A percentile compares a stretch with the other conserved stretches of the same genome.
phyloP scores from a whole-genome alignment of 2,113 vertebrate species.

The Zosterops borbonicus region DNA sequence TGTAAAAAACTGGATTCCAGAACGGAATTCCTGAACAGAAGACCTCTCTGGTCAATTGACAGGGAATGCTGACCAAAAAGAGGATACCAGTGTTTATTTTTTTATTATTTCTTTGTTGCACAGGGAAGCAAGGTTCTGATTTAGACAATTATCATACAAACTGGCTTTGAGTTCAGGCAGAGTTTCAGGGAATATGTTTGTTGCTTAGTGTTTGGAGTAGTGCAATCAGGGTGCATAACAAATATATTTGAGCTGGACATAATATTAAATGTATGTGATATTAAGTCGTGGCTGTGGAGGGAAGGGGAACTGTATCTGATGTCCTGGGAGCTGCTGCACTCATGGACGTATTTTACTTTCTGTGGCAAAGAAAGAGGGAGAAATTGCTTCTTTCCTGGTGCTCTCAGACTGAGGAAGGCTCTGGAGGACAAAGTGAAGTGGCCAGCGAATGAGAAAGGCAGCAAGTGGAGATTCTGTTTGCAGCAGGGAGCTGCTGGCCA shows the following conservation, averaged over 20 bases:
- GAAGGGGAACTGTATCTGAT: background rate
- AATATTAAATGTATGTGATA: too few species aligned
- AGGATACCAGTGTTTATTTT: background rate
- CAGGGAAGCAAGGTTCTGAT: background rate
- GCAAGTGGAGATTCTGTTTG: background rate
- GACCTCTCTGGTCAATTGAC: background rate
- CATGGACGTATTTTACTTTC: background rate
- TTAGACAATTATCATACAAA: background rate
- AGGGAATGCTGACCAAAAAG: background rate
- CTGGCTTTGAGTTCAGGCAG: background rate
- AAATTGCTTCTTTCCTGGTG: background rate
- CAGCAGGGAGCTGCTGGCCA: background rate
- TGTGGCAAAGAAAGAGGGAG: background rate
- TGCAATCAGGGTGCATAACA: background rate
- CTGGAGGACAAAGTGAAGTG: background rate
- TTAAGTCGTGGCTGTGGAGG: background rate
- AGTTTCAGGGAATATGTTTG: background rate
- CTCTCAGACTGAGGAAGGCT: background rate
- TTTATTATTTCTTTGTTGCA: background rate
- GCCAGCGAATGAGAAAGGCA: background rate
- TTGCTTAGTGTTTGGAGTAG: background rate
- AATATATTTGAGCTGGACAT: background rate
- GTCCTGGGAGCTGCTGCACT: background rate
- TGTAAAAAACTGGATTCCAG: background rate
- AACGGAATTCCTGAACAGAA: background rate